phyloP scores from a whole-genome alignment of 2,888 invertebrate genomes.

The Eueremaeus valkanovi region DNA sequence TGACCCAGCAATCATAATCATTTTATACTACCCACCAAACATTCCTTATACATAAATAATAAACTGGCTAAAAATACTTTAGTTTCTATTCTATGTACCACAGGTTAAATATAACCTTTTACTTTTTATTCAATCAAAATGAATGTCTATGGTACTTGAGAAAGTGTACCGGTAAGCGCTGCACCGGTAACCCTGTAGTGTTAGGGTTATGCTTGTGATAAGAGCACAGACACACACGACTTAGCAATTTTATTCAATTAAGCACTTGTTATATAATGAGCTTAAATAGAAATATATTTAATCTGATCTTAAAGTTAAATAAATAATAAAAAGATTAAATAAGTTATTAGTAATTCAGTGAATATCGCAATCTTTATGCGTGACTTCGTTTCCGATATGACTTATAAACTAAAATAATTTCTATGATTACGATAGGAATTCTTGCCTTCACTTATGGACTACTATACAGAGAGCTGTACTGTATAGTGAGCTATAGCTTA shows the following conservation, averaged over 20 bases:
- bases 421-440: background rate
- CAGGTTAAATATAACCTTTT: no score
- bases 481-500: no score
- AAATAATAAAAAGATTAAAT: slow-evolving; percentile 10
- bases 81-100: no score
- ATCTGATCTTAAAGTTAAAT: background rate
- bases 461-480: no score
- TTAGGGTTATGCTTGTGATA: background rate
- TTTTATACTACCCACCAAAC: no score
- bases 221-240: no score
- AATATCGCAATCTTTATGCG: slow-evolving; percentile 10
- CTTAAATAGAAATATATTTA: background rate
- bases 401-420: background rate
- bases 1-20: no score
- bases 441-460: background rate
- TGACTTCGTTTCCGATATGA: slow-evolving; percentile 9
- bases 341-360: background rate
- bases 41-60: no score
- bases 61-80: no score
- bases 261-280: background rate
- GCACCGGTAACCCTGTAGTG: background rate
- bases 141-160: no score
- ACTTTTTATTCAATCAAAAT: no score
- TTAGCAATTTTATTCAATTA: slow-evolving; percentile 2
- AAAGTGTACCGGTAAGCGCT: background rate